phyloP scores from a whole-genome alignment of 1,140 invertebrate species.

The Drosophila takahashii region DNA sequence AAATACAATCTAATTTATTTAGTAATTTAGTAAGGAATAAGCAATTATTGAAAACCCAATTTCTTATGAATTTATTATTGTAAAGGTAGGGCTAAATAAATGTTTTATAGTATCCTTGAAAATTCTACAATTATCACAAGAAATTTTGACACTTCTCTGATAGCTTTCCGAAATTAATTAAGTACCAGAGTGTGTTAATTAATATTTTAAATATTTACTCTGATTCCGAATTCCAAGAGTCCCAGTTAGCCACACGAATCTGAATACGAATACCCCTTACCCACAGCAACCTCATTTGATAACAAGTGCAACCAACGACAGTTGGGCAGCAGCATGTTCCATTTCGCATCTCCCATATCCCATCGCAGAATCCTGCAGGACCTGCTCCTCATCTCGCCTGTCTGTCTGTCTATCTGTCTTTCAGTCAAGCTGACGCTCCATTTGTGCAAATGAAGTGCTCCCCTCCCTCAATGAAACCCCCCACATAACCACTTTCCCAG shows the following conservation, averaged over 20 bases:
- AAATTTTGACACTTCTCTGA: background rate
- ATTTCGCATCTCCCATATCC: too few relatives aligned
- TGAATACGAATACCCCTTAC: slow-evolving; percentile 9
- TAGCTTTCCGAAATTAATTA: background rate
- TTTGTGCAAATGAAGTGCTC: slow-evolving; percentile 54
- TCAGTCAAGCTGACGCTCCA: slow-evolving; percentile 57
- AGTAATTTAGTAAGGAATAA: too few relatives aligned
- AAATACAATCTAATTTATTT: too few relatives aligned
- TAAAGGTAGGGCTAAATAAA: too few relatives aligned
- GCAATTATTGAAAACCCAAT: too few relatives aligned
- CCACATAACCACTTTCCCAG: background rate
- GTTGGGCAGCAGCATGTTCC: slow-evolving; percentile 15
- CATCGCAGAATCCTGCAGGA: slow-evolving; percentile 19
- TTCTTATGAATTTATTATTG: too few relatives aligned
- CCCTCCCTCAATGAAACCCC: background rate
- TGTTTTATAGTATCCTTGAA: too few relatives aligned
- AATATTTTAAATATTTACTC: too few relatives aligned
- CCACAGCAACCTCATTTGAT: slow-evolving; percentile 5
- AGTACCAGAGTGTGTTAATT: background rate
- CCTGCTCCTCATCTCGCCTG: background rate
- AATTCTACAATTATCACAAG: background rate
- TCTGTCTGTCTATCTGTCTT: background rate
- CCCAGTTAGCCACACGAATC: background rate
- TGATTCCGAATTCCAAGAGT: background rate
- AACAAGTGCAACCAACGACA: slow-evolving; percentile 32